Base-by-base conservation (phyloP, 2,797 vertebrate genomes). In the Danio tinwini region DNA sequence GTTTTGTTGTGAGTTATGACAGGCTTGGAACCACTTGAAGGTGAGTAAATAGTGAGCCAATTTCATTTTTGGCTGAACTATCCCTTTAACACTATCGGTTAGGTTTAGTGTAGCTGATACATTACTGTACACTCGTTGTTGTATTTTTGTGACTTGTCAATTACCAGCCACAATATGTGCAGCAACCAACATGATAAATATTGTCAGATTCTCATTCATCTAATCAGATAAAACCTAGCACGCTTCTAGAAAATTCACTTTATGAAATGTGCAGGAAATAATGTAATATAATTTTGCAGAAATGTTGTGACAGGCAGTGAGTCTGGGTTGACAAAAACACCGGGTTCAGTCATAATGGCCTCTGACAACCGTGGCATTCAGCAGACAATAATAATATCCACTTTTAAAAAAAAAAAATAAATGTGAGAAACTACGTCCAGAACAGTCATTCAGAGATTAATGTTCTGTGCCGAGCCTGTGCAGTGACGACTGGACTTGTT, bases 361-460 rank as follows among this genome's bases (percentile, higher is more conserved):
- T 40, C 21, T 69, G 47, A n/a, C 29, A 53, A 53, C 5, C 50
- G 7, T 12, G 39, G 5, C 9, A 53, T 40, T 69, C 16, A 12
- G 49, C 12, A 40, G 6, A 52, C 10, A 52, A 53, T 13, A 53
- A 7, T 17, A 53, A 69, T 53, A 69, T 69, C 6, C 29, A 1
- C 9, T 50, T 52, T n/a, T 53, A 52, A 16, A n/a, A 5, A 4
- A 50, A 50, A 29, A 19, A 74, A 62, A 74, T 19, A 0, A 63
- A 63, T 52, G 17, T 52, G 6, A 13, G 50, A 10, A 64, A 64
- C 3, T 64, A 12, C 17, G 40, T 37, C 37, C n/a, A 21, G 47
- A 75, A 63, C 5, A 19, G 49, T 63, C 49, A 63, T 21, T 42
- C 42, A 40, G 73, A 64, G 59, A 75, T 64, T 53, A 64, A 75